Evolutionary conservation across 2,888 invertebrate species (phyloP), one percentile per base, ranked within the genome.

Genomic region (Tiliacea aurago): DNA sequence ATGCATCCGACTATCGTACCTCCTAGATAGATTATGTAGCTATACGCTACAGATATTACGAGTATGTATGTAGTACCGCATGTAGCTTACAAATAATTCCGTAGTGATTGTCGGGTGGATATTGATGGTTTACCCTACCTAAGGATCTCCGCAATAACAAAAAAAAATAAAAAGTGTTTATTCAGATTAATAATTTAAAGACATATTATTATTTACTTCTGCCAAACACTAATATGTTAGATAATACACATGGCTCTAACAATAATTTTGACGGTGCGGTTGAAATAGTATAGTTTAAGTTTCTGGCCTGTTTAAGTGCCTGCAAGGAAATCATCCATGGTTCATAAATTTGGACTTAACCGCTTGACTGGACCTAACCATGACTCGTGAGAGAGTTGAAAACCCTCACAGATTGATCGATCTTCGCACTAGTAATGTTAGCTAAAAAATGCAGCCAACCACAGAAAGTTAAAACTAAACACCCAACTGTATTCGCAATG

Each of bases 401-500:
- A 51, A 18, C 18, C 13, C 7, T n/a, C 20, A 33, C 9, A 41
- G 45, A 62, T n/a, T 55, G 5, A 4, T 37, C 5, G 13, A 47
- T 49, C 23, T 55, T 33, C 3, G 5, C 33, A 9, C 3, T 10
- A 43, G 43, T 37, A 71, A 28, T 56, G 33, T 53, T 61, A 43
- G 13, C 41, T n/a, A 47, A 37, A 47, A 59, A 53, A 76, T 45
- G n/a, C 13, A 37, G 15, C 11, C 45, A 73, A 73, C 51, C 20
- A 23, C n/a, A 61, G 11, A 41, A 56, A 61, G n/a, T 47, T 33
- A 49, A 65, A 81, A 76, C n/a, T 51, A 41, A 65, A 49, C 59
- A 81, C 33, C 41, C 55, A 49, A 55, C 37, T 56, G 37, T 55
- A 55, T 55, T 68, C 5, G 47, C 47, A 67, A 67, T 58, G n/a